Base-by-base conservation (phyloP, 1,140 invertebrate species). In the Dendrolimus punctatus region DNA sequence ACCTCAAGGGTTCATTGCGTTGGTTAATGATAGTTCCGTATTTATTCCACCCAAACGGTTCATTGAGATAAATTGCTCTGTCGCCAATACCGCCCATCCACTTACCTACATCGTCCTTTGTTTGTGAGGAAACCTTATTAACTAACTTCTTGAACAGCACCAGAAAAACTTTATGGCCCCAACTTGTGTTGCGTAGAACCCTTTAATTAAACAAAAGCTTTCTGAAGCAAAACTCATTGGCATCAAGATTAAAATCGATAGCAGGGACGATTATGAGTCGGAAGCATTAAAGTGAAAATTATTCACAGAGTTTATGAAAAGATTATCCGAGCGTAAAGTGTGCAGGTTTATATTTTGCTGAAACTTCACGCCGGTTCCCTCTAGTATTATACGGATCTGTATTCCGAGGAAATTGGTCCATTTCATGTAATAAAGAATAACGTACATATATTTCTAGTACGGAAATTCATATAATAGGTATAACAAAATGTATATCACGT, bases 121-220 rank as follows among this genome's bases (percentile, higher is more conserved):
- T 65, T 65, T 61, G 57, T 40, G 60, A 52, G 50, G 58, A 51
- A 51, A 39, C 40, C 55, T 68, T 65, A 74, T 74, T 71, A 71
- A 64, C 62, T 45, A 64, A 61, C 62, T 64, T 61, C 65, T 66
- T 67, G 60, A 61, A 69, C 66, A 43, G 64, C 58, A 45, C 64
- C 63, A 59, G 59, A 67, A 66, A 66, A 68, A 67, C 52, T 61
- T 56, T 49, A 48, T 37, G 46, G 36, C n/a, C 51, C 45, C 49
- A 51, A 39, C 40, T 51, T 41, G 23, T 47, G 23, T 50, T 42
- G 42, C 41, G 43, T 36, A 4, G 8, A 10, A 8, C 7, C 48
- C 51, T 58, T 67, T 65, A 66, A 68, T 68, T 65, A 71, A 71
- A 53, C 48, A 46, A 58, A 61, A 59, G 55, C 59, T 56, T 46